phyloP scores from a whole-genome alignment of 2,797 vertebrate species.

The Pantherophis alleghaniensis region DNA sequence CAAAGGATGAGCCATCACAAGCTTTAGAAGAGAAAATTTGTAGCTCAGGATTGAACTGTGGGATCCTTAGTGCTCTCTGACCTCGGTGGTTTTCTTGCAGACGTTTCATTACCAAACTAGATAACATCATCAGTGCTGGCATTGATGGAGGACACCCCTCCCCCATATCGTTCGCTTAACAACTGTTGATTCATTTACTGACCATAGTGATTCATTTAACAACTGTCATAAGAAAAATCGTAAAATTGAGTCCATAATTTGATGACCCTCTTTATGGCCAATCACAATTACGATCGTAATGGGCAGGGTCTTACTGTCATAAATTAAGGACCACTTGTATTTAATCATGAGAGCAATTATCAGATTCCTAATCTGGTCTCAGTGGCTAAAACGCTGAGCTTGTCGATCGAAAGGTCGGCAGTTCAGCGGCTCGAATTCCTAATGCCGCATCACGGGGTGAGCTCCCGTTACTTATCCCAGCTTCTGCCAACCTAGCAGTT shows the following conservation, averaged over 20 bases:
- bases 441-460: too few species aligned
- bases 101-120: neutral
- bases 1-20: neutral
- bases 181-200: neutral
- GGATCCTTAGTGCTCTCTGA: neutral
- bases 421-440: too few species aligned
- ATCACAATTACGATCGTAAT: neutral
- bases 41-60: neutral
- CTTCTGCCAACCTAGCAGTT: too few species aligned
- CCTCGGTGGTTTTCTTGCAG: neutral
- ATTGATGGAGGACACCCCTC: neutral
- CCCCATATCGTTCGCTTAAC: neutral
- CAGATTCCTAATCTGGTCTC: conserved; percentile 22
- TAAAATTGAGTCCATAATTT: neutral
- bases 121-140: neutral
- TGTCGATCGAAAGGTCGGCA: too few species aligned
- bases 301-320: neutral
- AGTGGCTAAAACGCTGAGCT: too few species aligned
- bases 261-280: neutral
- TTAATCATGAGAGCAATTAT: neutral
- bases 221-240: neutral
- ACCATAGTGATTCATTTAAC: neutral
- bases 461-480: too few species aligned
- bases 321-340: neutral
- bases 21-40: neutral